A percentile compares a stretch with the other conserved stretches of the same genome.
These are phyloP conservation scores for Pseudococcus longispinus DNA, from an alignment of 2,888 invertebrate species.

Conservation along the genomic window DNA sequence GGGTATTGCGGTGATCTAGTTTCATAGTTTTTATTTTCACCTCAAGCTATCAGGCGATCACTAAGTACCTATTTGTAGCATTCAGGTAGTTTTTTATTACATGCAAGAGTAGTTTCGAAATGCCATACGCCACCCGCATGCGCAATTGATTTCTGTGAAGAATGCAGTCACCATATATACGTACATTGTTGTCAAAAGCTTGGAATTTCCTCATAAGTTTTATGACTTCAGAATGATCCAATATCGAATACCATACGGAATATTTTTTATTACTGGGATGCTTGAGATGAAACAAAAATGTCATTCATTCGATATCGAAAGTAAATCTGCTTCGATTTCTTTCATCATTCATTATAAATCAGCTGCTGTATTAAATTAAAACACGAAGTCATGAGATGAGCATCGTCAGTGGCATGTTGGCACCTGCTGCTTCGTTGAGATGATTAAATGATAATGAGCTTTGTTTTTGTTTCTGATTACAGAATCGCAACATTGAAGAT, in stretches of 20 bases:
- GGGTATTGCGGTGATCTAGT: neutral
- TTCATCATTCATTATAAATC: neutral
- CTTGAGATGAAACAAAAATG: too few relatives aligned
- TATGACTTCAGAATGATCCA: neutral
- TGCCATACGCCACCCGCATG: neutral
- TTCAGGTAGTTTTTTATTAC: neutral
- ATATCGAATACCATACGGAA: neutral
- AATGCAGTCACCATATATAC: neutral
- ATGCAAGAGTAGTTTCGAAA: neutral
- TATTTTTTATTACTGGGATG: neutral
- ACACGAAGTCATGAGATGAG: neutral
- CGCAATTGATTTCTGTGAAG: neutral
- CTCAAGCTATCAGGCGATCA: neutral
- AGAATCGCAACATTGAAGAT: too few relatives aligned
- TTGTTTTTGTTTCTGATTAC: too few relatives aligned
- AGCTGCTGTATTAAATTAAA: neutral
- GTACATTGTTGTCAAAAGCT: neutral
- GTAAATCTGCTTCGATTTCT: neutral
- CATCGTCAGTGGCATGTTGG: neutral
- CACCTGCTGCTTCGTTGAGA: neutral
- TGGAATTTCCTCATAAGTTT: neutral
- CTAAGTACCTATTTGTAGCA: neutral
- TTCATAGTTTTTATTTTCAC: neutral
- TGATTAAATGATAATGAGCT: neutral
- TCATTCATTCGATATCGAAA: neutral